A percentile compares a stretch with the other conserved stretches of the same genome.
phyloP scores from a whole-genome alignment of 2,113 vertebrate species.

The Prionailurus bengalensis region DNA sequence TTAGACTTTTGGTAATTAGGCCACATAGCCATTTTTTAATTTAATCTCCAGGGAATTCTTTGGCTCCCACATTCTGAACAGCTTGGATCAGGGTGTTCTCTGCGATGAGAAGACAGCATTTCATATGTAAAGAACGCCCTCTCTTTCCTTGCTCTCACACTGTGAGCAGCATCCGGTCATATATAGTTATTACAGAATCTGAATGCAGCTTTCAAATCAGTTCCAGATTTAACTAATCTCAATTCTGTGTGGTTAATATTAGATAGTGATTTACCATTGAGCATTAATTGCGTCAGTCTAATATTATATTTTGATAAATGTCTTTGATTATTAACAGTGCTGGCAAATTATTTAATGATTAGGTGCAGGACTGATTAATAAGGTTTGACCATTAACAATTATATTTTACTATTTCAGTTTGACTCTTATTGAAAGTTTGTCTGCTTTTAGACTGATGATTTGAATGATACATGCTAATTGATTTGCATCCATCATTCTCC shows the following conservation, averaged over 20 bases:
- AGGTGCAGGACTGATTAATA: slow-evolving; percentile 60
- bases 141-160: background rate
- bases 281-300: slow-evolving; percentile 62
- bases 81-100: background rate
- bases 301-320: slow-evolving; percentile 68
- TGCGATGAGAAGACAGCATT: background rate
- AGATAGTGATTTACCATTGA: slow-evolving; percentile 63
- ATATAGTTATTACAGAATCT: slow-evolving; percentile 35
- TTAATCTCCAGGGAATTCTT: background rate
- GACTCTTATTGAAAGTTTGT: slow-evolving; percentile 48
- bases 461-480: slow-evolving; percentile 64
- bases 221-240: slow-evolving; percentile 62
- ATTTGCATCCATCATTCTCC: slow-evolving; percentile 41
- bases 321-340: slow-evolving; percentile 55
- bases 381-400: slow-evolving; percentile 60
- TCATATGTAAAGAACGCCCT: background rate
- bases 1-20: slow-evolving; percentile 66
- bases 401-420: slow-evolving; percentile 56
- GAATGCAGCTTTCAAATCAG: slow-evolving; percentile 50
- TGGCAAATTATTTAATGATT: slow-evolving; percentile 73
- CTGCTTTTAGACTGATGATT: slow-evolving; percentile 40
- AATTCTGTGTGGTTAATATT: slow-evolving; percentile 62
- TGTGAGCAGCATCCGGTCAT: background rate
- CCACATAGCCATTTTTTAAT: slow-evolving; percentile 49
- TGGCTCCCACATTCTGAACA: background rate